Evolutionary conservation across 2,113 vertebrate species (phyloP).

Genomic region (Austrofundulus limnaeus): DNA sequence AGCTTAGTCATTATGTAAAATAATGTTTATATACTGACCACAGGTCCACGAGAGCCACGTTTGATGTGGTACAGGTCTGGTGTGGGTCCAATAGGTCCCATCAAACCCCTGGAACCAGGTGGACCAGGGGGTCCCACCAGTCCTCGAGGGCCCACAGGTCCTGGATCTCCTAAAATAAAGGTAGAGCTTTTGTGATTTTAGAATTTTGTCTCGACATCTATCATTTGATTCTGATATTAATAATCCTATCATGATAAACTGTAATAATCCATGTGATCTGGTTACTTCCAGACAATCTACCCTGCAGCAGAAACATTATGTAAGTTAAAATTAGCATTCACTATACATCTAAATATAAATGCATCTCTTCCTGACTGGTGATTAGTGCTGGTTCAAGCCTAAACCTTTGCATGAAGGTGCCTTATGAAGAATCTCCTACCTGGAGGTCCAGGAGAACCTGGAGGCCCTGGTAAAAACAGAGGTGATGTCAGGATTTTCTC

Average conservation of each 20-base stretch:
- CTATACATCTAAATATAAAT: background rate
- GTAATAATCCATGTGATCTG: background rate
- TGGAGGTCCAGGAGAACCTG: constrained; percentile 87
- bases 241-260: background rate
- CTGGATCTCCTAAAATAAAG: constrained; percentile 82
- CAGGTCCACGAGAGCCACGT: constrained; percentile 89
- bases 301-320: background rate
- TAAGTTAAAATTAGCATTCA: background rate
- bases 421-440: constrained; percentile 75
- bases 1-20: background rate
- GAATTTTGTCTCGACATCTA: background rate
- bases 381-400: background rate
- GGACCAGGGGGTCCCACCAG: constrained; percentile 83
- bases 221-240: background rate
- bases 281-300: background rate
- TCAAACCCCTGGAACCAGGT: constrained; percentile 90
- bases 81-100: constrained; percentile 95
- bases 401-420: constrained; percentile 6
- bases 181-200: constrained; percentile 2
- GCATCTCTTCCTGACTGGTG: background rate
- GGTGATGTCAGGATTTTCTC: constrained; percentile 87
- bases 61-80: constrained; percentile 93
- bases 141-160: constrained; percentile 88
- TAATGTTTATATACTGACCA: no score
- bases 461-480: constrained; percentile 85